Evolutionary conservation across 2,797 vertebrate genomes (phyloP).

Genomic region (Cossypha polioptera): DNA sequence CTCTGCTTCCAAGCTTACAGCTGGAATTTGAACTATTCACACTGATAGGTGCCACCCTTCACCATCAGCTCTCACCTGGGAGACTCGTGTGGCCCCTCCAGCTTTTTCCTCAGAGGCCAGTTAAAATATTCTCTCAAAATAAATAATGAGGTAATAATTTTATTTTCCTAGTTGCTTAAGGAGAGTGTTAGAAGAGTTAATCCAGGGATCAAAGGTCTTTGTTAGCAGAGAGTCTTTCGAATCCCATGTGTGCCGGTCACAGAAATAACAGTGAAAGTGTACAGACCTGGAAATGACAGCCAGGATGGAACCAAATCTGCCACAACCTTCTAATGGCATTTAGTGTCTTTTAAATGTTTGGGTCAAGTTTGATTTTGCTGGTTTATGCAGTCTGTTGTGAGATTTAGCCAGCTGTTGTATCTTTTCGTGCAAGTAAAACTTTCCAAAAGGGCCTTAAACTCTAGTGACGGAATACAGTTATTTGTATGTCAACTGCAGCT

Average conservation of each 20-base stretch:
- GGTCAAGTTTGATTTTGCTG: neutral
- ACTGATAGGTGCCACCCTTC: conserved; percentile 19
- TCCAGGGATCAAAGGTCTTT: conserved; percentile 44
- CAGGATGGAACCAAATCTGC: neutral
- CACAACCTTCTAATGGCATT: neutral
- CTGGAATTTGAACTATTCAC: conserved; percentile 33
- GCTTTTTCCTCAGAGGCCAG: neutral
- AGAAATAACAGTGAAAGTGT: conserved; percentile 28
- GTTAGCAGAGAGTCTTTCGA: conserved; percentile 24
- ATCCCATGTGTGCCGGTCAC: neutral
- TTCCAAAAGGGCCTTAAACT: conserved; percentile 9
- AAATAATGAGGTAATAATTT: conserved; percentile 44
- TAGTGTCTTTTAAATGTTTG: neutral
- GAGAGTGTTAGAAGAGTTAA: conserved; percentile 26
- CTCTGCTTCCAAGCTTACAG: neutral
- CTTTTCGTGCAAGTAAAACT: neutral
- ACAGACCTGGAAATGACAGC: conserved; percentile 3
- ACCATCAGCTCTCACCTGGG: neutral
- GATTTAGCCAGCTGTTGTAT: neutral
- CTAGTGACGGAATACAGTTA: neutral
- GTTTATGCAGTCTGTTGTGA: neutral
- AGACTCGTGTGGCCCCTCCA: neutral
- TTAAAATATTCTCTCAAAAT: conserved; percentile 49
- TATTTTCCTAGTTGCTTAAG: conserved; percentile 43
- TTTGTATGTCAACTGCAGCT: conserved; percentile 38